A percentile compares a stretch with the other conserved stretches of the same genome.
phyloP scores from a whole-genome alignment of 2,113 vertebrate genomes.

The Lamprotornis superbus region DNA sequence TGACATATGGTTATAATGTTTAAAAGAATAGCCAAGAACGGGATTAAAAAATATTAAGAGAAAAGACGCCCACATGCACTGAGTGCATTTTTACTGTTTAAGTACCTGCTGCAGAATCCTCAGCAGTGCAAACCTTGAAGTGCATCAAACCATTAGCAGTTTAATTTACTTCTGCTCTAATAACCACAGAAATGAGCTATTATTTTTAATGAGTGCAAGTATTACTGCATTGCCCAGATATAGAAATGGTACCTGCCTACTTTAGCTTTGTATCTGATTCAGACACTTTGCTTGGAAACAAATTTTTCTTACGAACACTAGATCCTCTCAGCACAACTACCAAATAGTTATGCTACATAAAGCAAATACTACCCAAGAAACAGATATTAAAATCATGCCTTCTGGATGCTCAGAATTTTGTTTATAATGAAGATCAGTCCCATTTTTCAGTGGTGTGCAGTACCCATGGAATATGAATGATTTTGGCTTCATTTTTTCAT shows the following conservation, averaged over 20 bases:
- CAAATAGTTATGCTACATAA: not conserved
- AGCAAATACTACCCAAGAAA: not conserved
- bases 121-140: not conserved
- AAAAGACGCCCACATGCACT: not conserved
- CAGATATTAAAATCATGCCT: not conserved
- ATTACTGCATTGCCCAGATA: constrained; percentile 6
- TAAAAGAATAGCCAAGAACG: not conserved
- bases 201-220: constrained; percentile 57
- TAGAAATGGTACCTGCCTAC: not conserved
- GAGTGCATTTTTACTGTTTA: not conserved
- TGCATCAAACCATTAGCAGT: constrained; percentile 35
- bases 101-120: not conserved
- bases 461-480: not conserved
- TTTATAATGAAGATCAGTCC: not conserved
- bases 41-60: not conserved
- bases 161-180: constrained; percentile 56
- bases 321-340: not conserved
- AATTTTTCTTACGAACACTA: not conserved
- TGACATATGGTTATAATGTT: not conserved
- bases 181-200: constrained; percentile 61
- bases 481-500: not conserved
- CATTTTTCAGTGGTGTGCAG: not conserved
- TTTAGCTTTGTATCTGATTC: not conserved
- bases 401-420: not conserved
- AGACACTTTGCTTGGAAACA: not conserved